Evolutionary conservation across 2,797 vertebrate genomes (phyloP).

Genomic region (Gastrophryne carolinensis): DNA sequence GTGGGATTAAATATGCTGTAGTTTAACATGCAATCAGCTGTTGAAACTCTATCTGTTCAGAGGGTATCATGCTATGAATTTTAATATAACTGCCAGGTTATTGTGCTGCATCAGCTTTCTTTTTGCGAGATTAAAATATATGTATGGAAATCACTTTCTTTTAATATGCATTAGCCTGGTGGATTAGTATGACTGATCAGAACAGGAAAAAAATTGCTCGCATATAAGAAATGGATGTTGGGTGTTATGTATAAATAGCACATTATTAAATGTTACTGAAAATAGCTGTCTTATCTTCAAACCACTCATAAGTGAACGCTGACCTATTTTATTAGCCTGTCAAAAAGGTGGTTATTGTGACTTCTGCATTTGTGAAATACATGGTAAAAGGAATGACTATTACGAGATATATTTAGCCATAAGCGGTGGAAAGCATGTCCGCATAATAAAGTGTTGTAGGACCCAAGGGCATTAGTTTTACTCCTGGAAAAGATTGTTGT

Average conservation of each 20-base stretch:
- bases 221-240: constrained; percentile 19
- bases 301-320: background rate
- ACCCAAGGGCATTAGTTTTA: too few relatives aligned
- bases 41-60: constrained; percentile 33
- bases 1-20: constrained; percentile 24
- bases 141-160: constrained; percentile 44
- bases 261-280: background rate
- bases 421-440: background rate
- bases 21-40: constrained; percentile 47
- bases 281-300: constrained; percentile 15
- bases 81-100: constrained; percentile 43
- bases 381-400: background rate
- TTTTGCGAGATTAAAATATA: constrained; percentile 45
- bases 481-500: too few relatives aligned
- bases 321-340: constrained; percentile 26
- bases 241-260: constrained; percentile 13
- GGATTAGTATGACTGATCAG: constrained; percentile 41
- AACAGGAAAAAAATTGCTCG: constrained; percentile 22
- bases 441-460: too few relatives aligned
- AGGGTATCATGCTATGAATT: constrained; percentile 44
- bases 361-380: background rate
- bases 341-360: constrained; percentile 1
- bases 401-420: background rate
- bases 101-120: constrained; percentile 47
- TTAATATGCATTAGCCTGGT: constrained; percentile 40